Percentiles rank a stretch among this genome's conserved stretches.
Conservation (phyloP, 2,888 invertebrate genomes). For the Philhelius pedissequus region DNA sequence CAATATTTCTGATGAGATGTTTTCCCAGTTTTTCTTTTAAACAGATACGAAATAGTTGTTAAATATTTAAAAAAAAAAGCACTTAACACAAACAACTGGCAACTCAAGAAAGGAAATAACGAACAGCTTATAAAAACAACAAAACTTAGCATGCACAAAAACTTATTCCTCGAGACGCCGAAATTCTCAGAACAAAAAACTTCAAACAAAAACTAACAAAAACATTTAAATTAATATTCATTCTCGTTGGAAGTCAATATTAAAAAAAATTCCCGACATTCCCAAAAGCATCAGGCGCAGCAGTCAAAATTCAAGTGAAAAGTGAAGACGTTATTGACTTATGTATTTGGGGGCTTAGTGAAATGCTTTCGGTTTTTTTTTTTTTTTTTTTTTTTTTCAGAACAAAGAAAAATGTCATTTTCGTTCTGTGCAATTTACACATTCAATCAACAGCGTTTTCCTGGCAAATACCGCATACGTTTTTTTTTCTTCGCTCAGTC, state of each 20-base stretch:
- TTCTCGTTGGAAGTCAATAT: slow-evolving; percentile 2
- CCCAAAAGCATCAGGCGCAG: not conserved
- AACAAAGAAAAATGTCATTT: slow-evolving; percentile 14
- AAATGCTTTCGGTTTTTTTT: not conserved
- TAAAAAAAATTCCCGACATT: not conserved
- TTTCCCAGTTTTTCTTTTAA: no score
- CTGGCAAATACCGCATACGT: slow-evolving; percentile 20
- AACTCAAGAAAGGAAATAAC: not conserved
- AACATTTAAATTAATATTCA: slow-evolving; percentile 61
- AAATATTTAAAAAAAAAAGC: no score
- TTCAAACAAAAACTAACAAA: slow-evolving; percentile 42
- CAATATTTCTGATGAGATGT: no score
- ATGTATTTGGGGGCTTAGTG: not conserved
- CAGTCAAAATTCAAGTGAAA: not conserved
- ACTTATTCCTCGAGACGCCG: not conserved
- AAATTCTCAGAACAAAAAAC: slow-evolving; percentile 1
- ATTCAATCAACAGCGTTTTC: slow-evolving; percentile 54
- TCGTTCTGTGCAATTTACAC: slow-evolving; percentile 9
- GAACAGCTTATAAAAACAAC: no score
- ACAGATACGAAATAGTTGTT: no score
- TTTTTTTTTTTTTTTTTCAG: not conserved
- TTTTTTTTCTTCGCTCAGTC: not conserved
- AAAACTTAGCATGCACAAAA: not conserved
- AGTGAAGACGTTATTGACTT: not conserved
- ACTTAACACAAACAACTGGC: not conserved